These are phyloP conservation scores for Athripsodes cinereus DNA, from an alignment of 2,888 invertebrate species.

Conservation along the genomic window DNA sequence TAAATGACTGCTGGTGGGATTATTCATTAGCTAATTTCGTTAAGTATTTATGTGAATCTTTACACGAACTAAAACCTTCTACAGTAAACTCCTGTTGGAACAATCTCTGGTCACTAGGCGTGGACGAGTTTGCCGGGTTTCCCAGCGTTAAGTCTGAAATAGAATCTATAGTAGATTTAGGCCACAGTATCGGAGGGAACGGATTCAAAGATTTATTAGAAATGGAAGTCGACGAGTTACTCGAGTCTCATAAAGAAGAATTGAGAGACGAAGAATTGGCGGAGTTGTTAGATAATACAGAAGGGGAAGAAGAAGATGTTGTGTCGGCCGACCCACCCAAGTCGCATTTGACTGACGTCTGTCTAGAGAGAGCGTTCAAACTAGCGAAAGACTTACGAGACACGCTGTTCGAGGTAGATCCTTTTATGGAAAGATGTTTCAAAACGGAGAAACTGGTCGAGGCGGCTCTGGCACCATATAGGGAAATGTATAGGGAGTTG, in stretches of 20 bases:
- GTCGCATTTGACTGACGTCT: slow-evolving; percentile 25
- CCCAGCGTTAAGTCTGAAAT: slow-evolving; percentile 27
- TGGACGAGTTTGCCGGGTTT: slow-evolving; percentile 29
- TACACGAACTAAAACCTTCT: slow-evolving; percentile 26
- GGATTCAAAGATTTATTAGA: slow-evolving; percentile 29
- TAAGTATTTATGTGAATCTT: slow-evolving; percentile 23
- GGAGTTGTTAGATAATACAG: slow-evolving; percentile 13
- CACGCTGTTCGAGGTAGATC: slow-evolving; percentile 28
- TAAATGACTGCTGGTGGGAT: slow-evolving; percentile 29
- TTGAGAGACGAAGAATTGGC: slow-evolving; percentile 29
- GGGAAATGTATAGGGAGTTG: slow-evolving; percentile 27
- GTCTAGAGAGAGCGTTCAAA: slow-evolving; percentile 28
- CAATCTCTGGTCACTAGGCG: slow-evolving; percentile 29
- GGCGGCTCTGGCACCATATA: slow-evolving; percentile 20
- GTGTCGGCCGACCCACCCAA: slow-evolving; percentile 19
- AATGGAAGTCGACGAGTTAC: slow-evolving; percentile 27
- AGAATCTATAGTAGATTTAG: slow-evolving; percentile 27
- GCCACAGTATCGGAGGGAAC: slow-evolving; percentile 29
- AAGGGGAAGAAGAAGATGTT: slow-evolving; percentile 17
- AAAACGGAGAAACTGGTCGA: slow-evolving; percentile 28
- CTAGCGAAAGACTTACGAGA: slow-evolving; percentile 29
- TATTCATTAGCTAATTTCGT: slow-evolving; percentile 29
- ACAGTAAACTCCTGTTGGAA: slow-evolving; percentile 29
- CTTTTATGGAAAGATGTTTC: slow-evolving; percentile 28
- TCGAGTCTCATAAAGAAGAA: slow-evolving; percentile 27